A percentile compares a stretch with the other conserved stretches of the same genome.
Evolutionary conservation across 30 jellyfish, hydroid and myxozoan species (phyloP).

Genomic region (Aurelia aurita): DNA sequence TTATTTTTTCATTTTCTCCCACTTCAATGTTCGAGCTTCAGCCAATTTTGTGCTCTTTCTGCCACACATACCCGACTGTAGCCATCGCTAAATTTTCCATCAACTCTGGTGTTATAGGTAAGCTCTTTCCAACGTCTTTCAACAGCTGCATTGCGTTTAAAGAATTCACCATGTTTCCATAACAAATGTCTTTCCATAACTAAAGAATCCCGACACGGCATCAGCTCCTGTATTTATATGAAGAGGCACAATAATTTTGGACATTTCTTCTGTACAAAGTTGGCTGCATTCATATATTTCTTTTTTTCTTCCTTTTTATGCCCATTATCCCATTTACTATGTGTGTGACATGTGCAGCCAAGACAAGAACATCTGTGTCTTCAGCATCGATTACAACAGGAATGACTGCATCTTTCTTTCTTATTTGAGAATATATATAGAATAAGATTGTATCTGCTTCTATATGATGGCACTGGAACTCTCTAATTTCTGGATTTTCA

Average conservation of each 20-base stretch:
- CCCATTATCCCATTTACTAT: constrained; percentile 16
- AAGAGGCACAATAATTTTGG: constrained; percentile 38
- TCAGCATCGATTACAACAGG: constrained; percentile 37
- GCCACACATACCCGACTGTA: constrained; percentile 22
- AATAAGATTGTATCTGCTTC: constrained; percentile 59
- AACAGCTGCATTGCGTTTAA: constrained; percentile 25
- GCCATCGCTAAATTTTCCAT: constrained; percentile 16
- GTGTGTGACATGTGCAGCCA: constrained; percentile 33
- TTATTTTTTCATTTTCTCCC: constrained; percentile 34
- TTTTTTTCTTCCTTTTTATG: constrained; percentile 20
- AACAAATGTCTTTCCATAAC: constrained; percentile 42
- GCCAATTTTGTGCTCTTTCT: constrained; percentile 41
- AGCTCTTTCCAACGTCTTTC: constrained; percentile 16
- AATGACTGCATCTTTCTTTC: constrained; percentile 42
- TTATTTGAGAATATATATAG: constrained; percentile 39
- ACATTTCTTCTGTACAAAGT: constrained; percentile 35
- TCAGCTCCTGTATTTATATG: constrained; percentile 45
- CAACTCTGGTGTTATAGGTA: constrained; percentile 40
- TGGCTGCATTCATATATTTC: constrained; percentile 23
- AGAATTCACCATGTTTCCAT: constrained; percentile 11
- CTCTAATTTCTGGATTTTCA: constrained; percentile 5
- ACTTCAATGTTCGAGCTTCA: constrained; percentile 34
- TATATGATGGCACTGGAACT: constrained; percentile 31
- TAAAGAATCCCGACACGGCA: constrained; percentile 36
- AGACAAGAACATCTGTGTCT: constrained; percentile 39